Evolutionary conservation across 2,797 vertebrate species (phyloP), one percentile per base, ranked within the genome.

Genomic region (Xiphophorus birchmanni): DNA sequence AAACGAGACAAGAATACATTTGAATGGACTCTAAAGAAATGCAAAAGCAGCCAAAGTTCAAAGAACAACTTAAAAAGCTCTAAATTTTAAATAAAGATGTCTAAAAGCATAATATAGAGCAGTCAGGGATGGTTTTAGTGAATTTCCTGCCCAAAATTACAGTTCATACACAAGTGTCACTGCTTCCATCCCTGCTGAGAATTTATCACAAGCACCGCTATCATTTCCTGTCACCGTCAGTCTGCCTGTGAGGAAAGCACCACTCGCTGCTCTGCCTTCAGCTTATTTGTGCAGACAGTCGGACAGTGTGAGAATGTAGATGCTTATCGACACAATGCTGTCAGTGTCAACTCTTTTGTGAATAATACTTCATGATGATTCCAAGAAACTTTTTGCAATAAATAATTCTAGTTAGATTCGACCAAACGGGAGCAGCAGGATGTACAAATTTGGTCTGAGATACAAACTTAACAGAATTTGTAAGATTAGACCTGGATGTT

Each of bases 191-290:
- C 26, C 42, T 72, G 42, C 42, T 45, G 69, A 47, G 42, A 15
- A 13, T 7, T 45, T 2, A n/a, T 72, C 42, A 45, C 40, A 15
- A 40, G 73, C 21, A 26, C 3, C 18, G 17, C 15, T 42, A 54
- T 56, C 37, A n/a, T 26, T 40, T 74, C 56, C 75, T 56, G 69
- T 37, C 37, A 77, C 18, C 69, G 37, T 76, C 47, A 32, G n/a
- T 69, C 44, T 40, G 58, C 17, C 18, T 37, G 35, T 42, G 56
- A 65, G 13, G 45, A 74, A 48, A 44, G 45, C 54, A 10, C 47
- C 74, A 77, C 56, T 50, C 15, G 78, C 74, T 73, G 74, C 69
- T 83, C 58, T 58, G 78, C 45, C 76, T 47, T 50, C 71, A 73
- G 76, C 78, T 75, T 52, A 12, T 42, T 71, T 65, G 32, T 65